phyloP scores from a whole-genome alignment of 2,113 vertebrate genomes.

The Ivindomyrus marchei region DNA sequence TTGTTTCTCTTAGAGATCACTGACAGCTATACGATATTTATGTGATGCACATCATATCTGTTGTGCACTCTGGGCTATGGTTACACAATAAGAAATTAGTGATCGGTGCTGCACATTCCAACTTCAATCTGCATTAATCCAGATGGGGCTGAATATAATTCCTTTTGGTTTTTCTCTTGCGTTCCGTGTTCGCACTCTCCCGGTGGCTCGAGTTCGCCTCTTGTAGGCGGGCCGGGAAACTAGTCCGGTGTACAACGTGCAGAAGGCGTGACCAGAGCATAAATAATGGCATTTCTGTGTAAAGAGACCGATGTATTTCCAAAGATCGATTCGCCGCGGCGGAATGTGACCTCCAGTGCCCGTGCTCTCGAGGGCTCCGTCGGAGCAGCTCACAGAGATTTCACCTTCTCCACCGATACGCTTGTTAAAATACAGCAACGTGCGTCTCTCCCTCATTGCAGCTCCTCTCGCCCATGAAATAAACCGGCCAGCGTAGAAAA shows the following conservation, averaged over 20 bases:
- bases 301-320: not conserved
- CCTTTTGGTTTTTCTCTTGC: not conserved
- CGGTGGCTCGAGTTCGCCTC: not conserved
- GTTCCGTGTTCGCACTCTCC: not conserved
- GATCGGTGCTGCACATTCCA: not conserved
- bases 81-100: not conserved
- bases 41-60: not conserved
- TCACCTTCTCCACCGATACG: conserved; percentile 12
- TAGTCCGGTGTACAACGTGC: not conserved
- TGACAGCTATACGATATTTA: not conserved
- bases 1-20: not conserved
- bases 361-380: not conserved
- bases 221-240: not conserved
- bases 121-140: not conserved
- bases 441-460: not conserved
- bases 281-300: not conserved
- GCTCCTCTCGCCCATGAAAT: conserved; percentile 14
- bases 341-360: not conserved
- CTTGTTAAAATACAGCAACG: not conserved
- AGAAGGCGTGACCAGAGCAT: not conserved
- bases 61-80: not conserved
- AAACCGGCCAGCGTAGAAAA: not conserved
- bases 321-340: not conserved
- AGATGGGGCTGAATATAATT: not conserved
- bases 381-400: not conserved